Base-by-base conservation (phyloP, 2,888 invertebrate species). In the Cyaniris semiargus region DNA sequence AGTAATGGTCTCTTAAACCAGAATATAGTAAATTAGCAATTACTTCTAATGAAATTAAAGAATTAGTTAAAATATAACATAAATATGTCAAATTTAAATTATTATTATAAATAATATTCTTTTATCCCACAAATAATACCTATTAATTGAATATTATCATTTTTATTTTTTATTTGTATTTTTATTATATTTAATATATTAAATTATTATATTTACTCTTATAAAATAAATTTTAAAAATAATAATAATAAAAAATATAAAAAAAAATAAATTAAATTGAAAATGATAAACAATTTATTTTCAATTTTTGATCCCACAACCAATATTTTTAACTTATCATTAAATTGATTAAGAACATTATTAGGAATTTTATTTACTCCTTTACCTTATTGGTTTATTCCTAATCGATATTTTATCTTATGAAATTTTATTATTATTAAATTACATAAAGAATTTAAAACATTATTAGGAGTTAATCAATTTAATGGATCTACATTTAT, bases 1-100 rank as follows among this genome's bases (percentile, higher is more conserved):
- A 95, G 95, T 95, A 94, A 78, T 95, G 95, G 95, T 95, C 95
- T 96, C 95, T 96, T 96, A 96, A 96, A 95, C 94, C 95, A 95
- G 84, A 86, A 87, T 82, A 95, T 95, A 95, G 94, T 95, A 95
- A 92, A 89, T 90, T 95, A 94, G 91, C 94, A 90, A 80, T 85
- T 95, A 95, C 94, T 95, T 95, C 94, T 95, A 95, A 95, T 95
- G 95, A 89, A 48, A 84, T 44, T 44, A 94, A 95, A 91, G 95
- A 95, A 93, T 95, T 95, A 90, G 89, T 92, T 92, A 94, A 90
- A 88, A 83, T 66, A 85, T 90, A 91, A 91, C 91, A 88, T 91
- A 88, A 95, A 94, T 91, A 94, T 95, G 95, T 96, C 96, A 96
- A 94, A 91, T 94, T 95, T 94, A 95, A 95, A 95, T 95, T 92